Evolutionary conservation across 2,797 vertebrate genomes (phyloP), one percentile per base, ranked within the genome.

Genomic region (Serranus cabrilla): DNA sequence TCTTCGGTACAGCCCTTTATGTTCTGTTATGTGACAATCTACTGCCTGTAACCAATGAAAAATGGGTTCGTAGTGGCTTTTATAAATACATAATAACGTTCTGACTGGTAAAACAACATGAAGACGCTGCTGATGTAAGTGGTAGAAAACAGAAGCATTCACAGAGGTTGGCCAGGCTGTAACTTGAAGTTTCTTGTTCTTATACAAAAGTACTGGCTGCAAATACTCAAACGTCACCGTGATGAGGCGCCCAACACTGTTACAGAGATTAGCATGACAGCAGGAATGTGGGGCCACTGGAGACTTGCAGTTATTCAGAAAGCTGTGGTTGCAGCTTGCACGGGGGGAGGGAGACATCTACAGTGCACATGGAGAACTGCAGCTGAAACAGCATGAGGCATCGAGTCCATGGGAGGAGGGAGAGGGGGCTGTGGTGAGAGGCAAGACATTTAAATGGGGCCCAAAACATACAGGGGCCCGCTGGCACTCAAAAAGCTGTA

Each of bases 401-500:
- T 78, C 17, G 11, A 64, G 87, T 84, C 71, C 79, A 50, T 55
- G 49, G 52, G 76, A 56, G 51, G 21, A 16, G 52, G 34, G 34
- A 34, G 34, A 7, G 23, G 40, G 56, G 49, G 68, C 50, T 54
- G 76, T 54, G 67, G 71, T 58, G 68, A 76, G 43, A 76, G 68
- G 71, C 51, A 47, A 61, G 87, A 88, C 74, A 83, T 79, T 78
- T 82, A 73, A 89, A 75, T 71, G 87, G 92, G 74, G 80, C 83
- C 87, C 71, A 11, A 46, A 80, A 69, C 86, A 87, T 82, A 86
- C 76, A 77, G 55, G 62, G 77, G 78, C 81, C 84, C 25, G 18
- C 82, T 89, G 89, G 91, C 87, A 87, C 90, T 90, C 78, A 82
- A 83, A 90, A 86, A 88, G 84, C 83, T 92, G 86, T 90, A 92